Percentiles rank a stretch among this genome's conserved stretches.
phyloP scores from a whole-genome alignment of 2,797 vertebrate genomes.

The Semotilus atromaculatus region DNA sequence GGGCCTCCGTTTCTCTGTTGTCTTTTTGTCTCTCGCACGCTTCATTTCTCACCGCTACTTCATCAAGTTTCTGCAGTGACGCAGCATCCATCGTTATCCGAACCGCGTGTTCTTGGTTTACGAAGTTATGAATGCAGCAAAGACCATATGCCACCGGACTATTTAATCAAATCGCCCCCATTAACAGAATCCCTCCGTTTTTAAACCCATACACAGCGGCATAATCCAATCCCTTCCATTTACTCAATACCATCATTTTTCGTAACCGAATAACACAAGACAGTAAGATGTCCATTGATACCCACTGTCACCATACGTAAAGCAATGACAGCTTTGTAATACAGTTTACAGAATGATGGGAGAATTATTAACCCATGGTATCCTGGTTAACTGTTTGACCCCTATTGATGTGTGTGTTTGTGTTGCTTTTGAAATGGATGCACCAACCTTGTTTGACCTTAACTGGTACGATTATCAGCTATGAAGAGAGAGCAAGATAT shows the following conservation, averaged over 20 bases:
- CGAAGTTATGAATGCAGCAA: slow-evolving; percentile 44
- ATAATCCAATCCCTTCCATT: slow-evolving; percentile 64
- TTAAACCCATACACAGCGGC: slow-evolving; percentile 47
- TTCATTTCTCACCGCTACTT: not conserved
- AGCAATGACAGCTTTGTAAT: slow-evolving; percentile 53
- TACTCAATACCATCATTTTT: slow-evolving; percentile 60
- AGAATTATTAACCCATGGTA: slow-evolving; percentile 24
- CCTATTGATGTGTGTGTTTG: slow-evolving; percentile 25
- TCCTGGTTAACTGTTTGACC: slow-evolving; percentile 24
- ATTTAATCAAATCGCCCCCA: slow-evolving; percentile 57
- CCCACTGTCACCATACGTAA: slow-evolving; percentile 47
- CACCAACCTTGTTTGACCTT: slow-evolving; percentile 67
- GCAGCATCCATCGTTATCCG: slow-evolving; percentile 15
- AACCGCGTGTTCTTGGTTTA: not conserved
- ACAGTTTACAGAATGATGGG: slow-evolving; percentile 42
- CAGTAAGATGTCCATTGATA: slow-evolving; percentile 57
- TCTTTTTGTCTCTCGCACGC: not conserved
- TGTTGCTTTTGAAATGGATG: not conserved
- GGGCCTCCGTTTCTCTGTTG: not conserved
- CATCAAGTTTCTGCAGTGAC: slow-evolving; percentile 1
- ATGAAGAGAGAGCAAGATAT: slow-evolving; percentile 95
- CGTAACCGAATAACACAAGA: slow-evolving; percentile 59
- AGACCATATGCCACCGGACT: slow-evolving; percentile 41
- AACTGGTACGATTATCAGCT: slow-evolving; percentile 82
- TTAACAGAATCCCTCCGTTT: slow-evolving; percentile 61